These are phyloP conservation scores for Nycticryphes semicollaris DNA, from an alignment of 2,113 vertebrate species.

Conservation along the genomic window DNA sequence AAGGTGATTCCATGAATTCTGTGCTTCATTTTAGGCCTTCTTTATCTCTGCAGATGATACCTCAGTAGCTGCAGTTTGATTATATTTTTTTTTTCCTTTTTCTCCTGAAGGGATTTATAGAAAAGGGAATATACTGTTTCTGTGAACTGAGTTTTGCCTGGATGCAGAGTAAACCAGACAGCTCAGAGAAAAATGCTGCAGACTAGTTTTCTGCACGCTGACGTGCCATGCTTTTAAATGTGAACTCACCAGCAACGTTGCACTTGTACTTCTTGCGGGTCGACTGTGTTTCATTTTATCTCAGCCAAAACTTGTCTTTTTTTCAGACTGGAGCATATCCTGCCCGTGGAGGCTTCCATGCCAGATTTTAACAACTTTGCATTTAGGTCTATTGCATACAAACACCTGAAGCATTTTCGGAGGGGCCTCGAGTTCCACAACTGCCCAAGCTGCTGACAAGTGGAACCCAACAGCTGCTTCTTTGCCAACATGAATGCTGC, in stretches of 20 bases:
- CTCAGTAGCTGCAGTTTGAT: background rate
- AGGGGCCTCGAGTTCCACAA: background rate
- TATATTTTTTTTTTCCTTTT: background rate
- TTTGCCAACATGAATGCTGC: background rate
- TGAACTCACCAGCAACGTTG: background rate
- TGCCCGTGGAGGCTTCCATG: background rate
- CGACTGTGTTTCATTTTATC: background rate
- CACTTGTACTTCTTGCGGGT: background rate
- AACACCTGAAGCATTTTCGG: background rate
- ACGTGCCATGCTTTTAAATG: background rate
- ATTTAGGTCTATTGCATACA: background rate
- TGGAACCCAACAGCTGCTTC: background rate
- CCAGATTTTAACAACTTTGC: background rate
- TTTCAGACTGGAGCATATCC: background rate
- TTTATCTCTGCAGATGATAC: background rate
- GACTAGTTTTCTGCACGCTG: background rate
- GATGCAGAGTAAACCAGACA: background rate
- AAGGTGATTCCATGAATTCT: background rate
- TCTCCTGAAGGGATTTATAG: background rate
- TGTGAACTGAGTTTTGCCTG: background rate
- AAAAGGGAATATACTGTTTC: background rate
- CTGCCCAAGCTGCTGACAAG: background rate
- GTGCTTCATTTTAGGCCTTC: background rate
- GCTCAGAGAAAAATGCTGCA: background rate
- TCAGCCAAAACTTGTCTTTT: background rate